phyloP scores from a whole-genome alignment of 2,888 invertebrate species.

The Cerceris rybyensis region DNA sequence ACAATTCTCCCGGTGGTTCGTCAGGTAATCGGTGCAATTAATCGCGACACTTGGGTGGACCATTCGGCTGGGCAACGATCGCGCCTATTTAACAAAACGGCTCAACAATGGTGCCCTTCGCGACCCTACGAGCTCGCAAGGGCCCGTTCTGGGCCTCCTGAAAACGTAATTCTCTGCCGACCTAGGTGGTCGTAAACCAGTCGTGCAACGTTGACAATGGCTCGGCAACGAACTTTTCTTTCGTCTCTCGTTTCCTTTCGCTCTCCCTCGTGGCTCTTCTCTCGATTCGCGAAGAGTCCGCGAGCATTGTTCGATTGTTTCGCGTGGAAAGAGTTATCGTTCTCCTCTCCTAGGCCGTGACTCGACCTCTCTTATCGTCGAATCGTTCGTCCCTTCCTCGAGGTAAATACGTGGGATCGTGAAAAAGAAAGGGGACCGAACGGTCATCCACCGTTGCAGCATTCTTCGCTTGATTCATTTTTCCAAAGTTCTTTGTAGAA shows the following conservation, averaged over 20 bases:
- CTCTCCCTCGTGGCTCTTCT: slow-evolving; percentile 2
- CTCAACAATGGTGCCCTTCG: slow-evolving; percentile 35
- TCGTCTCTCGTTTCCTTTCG: slow-evolving; percentile 2
- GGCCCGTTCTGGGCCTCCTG: slow-evolving; percentile 7
- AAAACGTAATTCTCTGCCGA: slow-evolving; percentile 44
- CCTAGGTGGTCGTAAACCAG: slow-evolving; percentile 58
- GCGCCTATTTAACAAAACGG: slow-evolving; percentile 44
- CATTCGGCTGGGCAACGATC: neutral
- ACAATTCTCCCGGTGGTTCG: slow-evolving; percentile 17
- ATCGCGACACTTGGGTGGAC: slow-evolving; percentile 40
- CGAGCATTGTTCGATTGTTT: slow-evolving; percentile 48
- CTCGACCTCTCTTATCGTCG: slow-evolving; percentile 58
- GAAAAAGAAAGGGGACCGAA: too few relatives aligned
- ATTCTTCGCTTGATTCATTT: too few relatives aligned
- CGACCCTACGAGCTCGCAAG: slow-evolving; percentile 2
- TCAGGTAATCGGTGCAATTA: slow-evolving; percentile 51
- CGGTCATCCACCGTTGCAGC: too few relatives aligned
- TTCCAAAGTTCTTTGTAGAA: too few relatives aligned
- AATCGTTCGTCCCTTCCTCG: slow-evolving; percentile 41
- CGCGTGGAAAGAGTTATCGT: slow-evolving; percentile 7
- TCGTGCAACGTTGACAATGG: slow-evolving; percentile 52
- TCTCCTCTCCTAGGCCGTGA: slow-evolving; percentile 42
- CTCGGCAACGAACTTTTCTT: slow-evolving; percentile 33
- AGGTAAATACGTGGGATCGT: neutral
- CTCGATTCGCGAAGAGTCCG: neutral